These are phyloP conservation scores for Pandemis cinnamomeana DNA, from an alignment of 2,888 invertebrate species.

Conservation along the genomic window DNA sequence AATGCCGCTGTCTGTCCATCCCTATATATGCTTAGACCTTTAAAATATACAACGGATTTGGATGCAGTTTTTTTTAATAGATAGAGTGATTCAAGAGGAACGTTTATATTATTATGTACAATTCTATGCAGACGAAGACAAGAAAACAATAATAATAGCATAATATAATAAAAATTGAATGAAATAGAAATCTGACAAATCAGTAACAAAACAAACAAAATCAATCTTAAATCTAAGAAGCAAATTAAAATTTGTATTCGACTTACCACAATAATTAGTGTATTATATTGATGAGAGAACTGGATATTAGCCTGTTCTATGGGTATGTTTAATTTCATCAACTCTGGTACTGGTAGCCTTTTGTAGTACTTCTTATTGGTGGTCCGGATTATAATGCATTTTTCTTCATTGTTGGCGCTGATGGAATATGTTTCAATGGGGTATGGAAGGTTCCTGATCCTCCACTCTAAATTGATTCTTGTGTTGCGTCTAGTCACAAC, in stretches of 20 bases:
- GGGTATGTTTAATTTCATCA: constrained; percentile 86
- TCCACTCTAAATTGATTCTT: constrained; percentile 90
- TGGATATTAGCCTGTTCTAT: constrained; percentile 87
- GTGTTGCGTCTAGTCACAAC: constrained; percentile 88
- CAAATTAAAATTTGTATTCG: neutral
- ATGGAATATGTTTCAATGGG: constrained; percentile 89
- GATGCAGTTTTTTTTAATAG: too few relatives aligned
- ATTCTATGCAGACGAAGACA: too few relatives aligned
- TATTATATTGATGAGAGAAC: constrained; percentile 89
- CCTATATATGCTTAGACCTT: too few relatives aligned
- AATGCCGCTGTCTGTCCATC: too few relatives aligned
- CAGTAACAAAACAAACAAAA: too few relatives aligned
- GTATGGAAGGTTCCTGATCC: constrained; percentile 91
- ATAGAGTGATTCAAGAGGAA: too few relatives aligned
- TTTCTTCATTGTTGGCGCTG: constrained; percentile 86
- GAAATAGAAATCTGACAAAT: too few relatives aligned
- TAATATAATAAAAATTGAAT: too few relatives aligned
- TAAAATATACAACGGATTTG: too few relatives aligned
- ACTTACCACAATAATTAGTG: constrained; percentile 89
- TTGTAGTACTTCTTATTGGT: constrained; percentile 93
- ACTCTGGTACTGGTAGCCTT: constrained; percentile 87
- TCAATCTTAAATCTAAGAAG: neutral
- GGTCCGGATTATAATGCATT: constrained; percentile 88
- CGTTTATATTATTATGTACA: too few relatives aligned
- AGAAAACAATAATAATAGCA: too few relatives aligned